These are phyloP conservation scores for Ursus arctos DNA, from an alignment of 2,113 vertebrate species.

Conservation along the genomic window DNA sequence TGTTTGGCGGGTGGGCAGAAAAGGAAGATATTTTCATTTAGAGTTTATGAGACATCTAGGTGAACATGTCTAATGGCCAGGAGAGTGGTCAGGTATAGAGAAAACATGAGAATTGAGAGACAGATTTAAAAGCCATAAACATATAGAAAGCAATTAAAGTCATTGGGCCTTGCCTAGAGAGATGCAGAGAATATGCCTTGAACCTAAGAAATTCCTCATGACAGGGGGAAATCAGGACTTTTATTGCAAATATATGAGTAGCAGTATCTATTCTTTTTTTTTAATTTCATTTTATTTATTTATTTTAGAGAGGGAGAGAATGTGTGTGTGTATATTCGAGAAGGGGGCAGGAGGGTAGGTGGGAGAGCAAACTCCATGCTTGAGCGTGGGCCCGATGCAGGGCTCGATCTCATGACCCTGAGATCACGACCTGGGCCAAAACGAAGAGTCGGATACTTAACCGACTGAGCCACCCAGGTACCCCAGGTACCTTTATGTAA, in stretches of 20 bases:
- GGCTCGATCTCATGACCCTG: not conserved
- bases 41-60: not conserved
- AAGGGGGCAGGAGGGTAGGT: accelerated
- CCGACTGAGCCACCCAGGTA: not conserved
- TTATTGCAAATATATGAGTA: not conserved
- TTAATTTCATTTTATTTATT: not conserved
- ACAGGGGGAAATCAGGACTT: not conserved
- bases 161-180: not conserved
- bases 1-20: not conserved
- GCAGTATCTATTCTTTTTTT: not conserved
- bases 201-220: not conserved
- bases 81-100: not conserved
- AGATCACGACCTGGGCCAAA: not conserved
- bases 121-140: not conserved
- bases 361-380: not conserved
- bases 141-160: not conserved
- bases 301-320: not conserved
- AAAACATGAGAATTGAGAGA: not conserved
- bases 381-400: not conserved
- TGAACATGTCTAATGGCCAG: not conserved
- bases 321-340: not conserved
- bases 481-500: not conserved
- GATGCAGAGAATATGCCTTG: not conserved
- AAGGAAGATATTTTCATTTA: constrained; percentile 18
- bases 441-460: not conserved